Percentiles rank a stretch among this genome's conserved stretches.
phyloP scores from a whole-genome alignment of 2,113 vertebrate genomes.

The Natator depressus region DNA sequence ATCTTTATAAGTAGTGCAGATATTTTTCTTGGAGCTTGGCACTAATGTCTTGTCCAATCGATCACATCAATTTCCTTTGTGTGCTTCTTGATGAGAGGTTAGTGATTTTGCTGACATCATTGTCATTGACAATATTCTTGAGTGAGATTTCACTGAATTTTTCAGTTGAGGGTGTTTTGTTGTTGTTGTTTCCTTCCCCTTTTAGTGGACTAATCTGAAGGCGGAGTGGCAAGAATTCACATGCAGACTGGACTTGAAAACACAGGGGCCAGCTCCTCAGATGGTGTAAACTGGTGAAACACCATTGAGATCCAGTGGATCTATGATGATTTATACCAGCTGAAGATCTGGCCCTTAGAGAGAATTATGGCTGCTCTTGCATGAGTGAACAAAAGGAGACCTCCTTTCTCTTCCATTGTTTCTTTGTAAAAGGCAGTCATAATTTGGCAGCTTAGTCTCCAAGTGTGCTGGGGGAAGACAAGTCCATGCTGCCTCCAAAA shows the following conservation, averaged over 20 bases:
- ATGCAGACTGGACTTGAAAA: background rate
- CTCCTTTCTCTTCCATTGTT: background rate
- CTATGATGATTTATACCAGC: background rate
- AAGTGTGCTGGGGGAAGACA: background rate
- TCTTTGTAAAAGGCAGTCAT: background rate
- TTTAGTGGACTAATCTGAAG: background rate
- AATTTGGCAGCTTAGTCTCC: background rate
- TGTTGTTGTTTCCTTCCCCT: background rate
- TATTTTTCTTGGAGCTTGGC: background rate
- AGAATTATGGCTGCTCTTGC: background rate
- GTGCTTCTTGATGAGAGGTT: background rate
- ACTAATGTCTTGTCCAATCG: background rate
- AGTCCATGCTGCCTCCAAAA: background rate
- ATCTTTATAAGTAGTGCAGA: background rate
- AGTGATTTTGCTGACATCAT: background rate
- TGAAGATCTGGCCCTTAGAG: background rate
- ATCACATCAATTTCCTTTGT: background rate
- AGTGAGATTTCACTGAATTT: background rate
- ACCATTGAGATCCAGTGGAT: fast-evolving
- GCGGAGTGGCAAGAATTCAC: background rate
- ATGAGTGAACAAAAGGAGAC: background rate
- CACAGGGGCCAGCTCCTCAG: fast-evolving
- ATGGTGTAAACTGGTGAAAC: background rate
- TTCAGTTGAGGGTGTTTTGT: background rate
- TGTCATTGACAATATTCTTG: background rate